These are phyloP conservation scores for Leucania comma DNA, from an alignment of 2,888 invertebrate species.

Conservation along the genomic window DNA sequence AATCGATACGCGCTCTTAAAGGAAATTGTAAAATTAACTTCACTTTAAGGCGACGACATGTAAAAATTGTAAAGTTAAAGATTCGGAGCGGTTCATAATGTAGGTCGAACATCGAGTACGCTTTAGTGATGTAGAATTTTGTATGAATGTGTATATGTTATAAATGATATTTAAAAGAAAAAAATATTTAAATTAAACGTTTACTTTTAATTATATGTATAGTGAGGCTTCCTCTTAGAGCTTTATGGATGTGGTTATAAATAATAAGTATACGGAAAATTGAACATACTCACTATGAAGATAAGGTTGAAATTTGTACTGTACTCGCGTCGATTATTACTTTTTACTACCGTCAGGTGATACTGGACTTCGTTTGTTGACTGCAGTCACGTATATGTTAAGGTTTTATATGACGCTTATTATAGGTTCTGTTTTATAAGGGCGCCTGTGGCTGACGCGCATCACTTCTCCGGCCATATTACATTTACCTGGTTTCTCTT, in stretches of 20 bases:
- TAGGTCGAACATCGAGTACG: constrained; percentile 85
- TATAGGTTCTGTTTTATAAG: constrained; percentile 48
- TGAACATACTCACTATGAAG: constrained; percentile 87
- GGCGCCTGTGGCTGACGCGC: constrained; percentile 48
- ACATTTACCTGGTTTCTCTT: background rate
- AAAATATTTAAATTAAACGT: constrained; percentile 73
- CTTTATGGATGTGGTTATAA: constrained; percentile 87
- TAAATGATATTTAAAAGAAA: constrained; percentile 84
- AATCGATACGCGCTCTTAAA: constrained; percentile 72
- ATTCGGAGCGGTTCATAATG: constrained; percentile 72
- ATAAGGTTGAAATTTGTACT: constrained; percentile 81
- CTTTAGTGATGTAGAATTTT: constrained; percentile 84
- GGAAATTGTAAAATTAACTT: constrained; percentile 69
- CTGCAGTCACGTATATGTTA: constrained; percentile 61
- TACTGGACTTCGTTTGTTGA: constrained; percentile 58
- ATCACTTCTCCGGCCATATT: background rate
- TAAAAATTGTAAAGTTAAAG: constrained; percentile 71
- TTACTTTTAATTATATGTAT: constrained; percentile 85
- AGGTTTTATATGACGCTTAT: constrained; percentile 58
- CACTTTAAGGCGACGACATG: constrained; percentile 63
- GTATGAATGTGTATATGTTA: constrained; percentile 88
- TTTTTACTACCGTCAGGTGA: constrained; percentile 61
- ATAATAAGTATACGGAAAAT: constrained; percentile 86
- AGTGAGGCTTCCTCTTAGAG: constrained; percentile 90
- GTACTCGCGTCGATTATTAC: constrained; percentile 73